Evolutionary conservation across 1,140 invertebrate genomes (phyloP), one percentile per base, ranked within the genome.

Genomic region (Arion vulgaris): DNA sequence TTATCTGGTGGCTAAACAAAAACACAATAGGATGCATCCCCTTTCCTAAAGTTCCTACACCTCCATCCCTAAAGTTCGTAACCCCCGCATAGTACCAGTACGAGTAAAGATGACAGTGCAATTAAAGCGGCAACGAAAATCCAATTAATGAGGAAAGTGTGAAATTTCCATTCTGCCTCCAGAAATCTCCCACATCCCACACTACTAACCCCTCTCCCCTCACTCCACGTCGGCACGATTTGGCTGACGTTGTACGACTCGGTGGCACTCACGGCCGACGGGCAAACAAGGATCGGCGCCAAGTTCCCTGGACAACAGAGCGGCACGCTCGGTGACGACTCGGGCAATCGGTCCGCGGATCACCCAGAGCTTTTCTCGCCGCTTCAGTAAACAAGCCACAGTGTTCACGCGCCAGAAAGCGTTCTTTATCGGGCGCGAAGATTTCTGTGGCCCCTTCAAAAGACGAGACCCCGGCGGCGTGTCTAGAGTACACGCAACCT

Each of bases 361-460:
- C 77, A 80, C 39, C 62, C 57, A 34, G 49, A 38, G 77, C 77
- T 69, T 80, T 80, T 1, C 66, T 69, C 77, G 77, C 17, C 77
- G 77, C 77, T 53, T 45, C 34, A 34, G 77, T 80, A 80, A 80
- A 80, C 77, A 80, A 23, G 77, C 66, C 77, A n/a, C 66, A 45
- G 77, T 45, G 57, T 80, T 80, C 77, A 41, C 66, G 38, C 57
- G 77, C 77, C 66, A 80, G 49, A 78, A 38, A 69, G 57, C 77
- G 66, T 69, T 57, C 36, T 68, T 69, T 68, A 80, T 80, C 77
- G 39, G 77, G 77, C 66, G 77, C n/a, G 57, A 68, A 28, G 77
- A 45, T 80, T 69, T 80, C 77, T 69, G 34, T 66, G 38, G 38
- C 28, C 73, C 73, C 49, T 36, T 77, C 49, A 9, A 57, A 13